These are phyloP conservation scores for Mobula hypostoma DNA, from an alignment of 2,113 vertebrate species.

Conservation along the genomic window DNA sequence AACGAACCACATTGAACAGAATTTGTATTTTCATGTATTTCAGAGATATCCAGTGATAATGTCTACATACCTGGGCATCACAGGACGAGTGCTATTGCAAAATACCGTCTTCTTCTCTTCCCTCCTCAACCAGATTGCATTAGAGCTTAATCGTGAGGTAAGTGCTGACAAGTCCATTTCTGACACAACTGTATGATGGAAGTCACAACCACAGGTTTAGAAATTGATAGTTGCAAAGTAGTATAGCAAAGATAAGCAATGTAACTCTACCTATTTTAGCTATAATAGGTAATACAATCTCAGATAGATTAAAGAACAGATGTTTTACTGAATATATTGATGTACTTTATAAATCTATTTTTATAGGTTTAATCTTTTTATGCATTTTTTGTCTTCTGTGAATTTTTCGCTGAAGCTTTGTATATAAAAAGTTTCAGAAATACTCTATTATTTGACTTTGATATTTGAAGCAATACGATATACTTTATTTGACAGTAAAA, in stretches of 20 bases:
- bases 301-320: neutral
- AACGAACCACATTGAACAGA: neutral
- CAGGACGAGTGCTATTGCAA: slow-evolving; percentile 84
- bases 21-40: slow-evolving; percentile 24
- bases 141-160: slow-evolving; percentile 82
- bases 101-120: slow-evolving; percentile 85
- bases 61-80: slow-evolving; percentile 88
- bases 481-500: neutral
- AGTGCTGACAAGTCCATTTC: slow-evolving; percentile 40
- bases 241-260: neutral
- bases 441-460: neutral
- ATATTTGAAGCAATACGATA: neutral
- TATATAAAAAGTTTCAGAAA: neutral
- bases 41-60: slow-evolving; percentile 92
- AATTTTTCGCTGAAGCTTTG: neutral
- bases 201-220: neutral
- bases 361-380: neutral
- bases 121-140: slow-evolving; percentile 79
- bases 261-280: neutral
- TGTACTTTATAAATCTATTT: neutral
- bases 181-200: neutral
- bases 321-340: neutral
- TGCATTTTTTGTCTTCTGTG: too few species aligned
- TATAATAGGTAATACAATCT: neutral
- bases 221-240: neutral